Conservation (phyloP, 2,113 vertebrate genomes). For the Boleophthalmus pectinirostris region DNA sequence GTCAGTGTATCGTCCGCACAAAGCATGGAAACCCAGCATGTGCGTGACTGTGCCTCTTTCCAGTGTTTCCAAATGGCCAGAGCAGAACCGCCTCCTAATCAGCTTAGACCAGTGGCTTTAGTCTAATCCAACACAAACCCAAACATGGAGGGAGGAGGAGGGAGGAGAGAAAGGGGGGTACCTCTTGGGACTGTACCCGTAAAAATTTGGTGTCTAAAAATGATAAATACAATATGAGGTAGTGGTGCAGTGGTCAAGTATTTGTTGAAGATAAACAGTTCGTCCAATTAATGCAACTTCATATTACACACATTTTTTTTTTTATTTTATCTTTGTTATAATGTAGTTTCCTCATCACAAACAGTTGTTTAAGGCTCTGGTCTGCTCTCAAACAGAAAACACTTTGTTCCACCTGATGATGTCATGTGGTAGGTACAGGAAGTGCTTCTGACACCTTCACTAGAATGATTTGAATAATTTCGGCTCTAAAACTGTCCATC, state of each 20-base stretch:
- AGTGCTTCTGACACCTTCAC: too few relatives aligned
- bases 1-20: neutral
- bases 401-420: too few relatives aligned
- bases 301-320: too few relatives aligned
- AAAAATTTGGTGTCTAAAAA: neutral
- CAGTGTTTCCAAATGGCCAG: slow-evolving; percentile 67
- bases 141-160: slow-evolving; percentile 57
- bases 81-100: slow-evolving; percentile 62
- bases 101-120: slow-evolving; percentile 69
- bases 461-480: too few relatives aligned
- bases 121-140: slow-evolving; percentile 71
- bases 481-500: too few relatives aligned
- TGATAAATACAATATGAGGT: neutral
- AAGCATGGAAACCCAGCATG: neutral
- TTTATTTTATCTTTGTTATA: too few relatives aligned
- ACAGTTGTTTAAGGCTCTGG: too few relatives aligned
- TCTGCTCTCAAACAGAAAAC: too few relatives aligned
- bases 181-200: neutral
- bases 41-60: slow-evolving; percentile 20
- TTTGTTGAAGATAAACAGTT: too few relatives aligned
- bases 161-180: neutral
- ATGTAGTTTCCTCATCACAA: too few relatives aligned
- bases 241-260: neutral
- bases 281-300: too few relatives aligned
- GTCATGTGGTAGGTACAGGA: too few relatives aligned